These are phyloP conservation scores for Ostrea denselamellosa DNA, from an alignment of 1,140 invertebrate species.

Conservation along the genomic window DNA sequence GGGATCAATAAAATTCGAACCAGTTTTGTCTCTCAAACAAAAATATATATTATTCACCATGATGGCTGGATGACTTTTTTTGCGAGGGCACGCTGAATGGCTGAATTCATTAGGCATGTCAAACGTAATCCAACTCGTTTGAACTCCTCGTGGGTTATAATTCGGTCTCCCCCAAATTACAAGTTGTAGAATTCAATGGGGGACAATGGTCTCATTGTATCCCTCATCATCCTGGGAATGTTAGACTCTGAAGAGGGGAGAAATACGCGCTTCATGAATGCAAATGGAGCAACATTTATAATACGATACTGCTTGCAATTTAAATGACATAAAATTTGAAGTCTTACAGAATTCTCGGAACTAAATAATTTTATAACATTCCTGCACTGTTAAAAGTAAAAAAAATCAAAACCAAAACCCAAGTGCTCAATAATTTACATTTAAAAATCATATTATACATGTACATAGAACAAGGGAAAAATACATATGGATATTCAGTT, in stretches of 20 bases:
- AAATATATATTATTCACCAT: not conserved
- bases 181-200: slow-evolving; percentile 20
- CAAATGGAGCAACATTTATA: not conserved
- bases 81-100: slow-evolving; percentile 8
- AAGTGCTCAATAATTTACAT: not conserved
- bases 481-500: not conserved
- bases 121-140: slow-evolving; percentile 32
- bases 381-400: no score
- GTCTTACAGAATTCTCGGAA: not conserved
- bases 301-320: not conserved
- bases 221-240: not conserved
- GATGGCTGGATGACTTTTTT: slow-evolving; percentile 6
- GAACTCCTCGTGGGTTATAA: slow-evolving; percentile 25
- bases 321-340: not conserved
- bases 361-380: not conserved
- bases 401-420: not conserved
- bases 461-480: not conserved
- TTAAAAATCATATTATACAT: not conserved
- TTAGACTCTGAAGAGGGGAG: not conserved
- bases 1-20: slow-evolving; percentile 18
- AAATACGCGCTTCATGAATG: not conserved
- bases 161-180: slow-evolving; percentile 11
- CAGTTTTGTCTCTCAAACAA: slow-evolving; percentile 19
- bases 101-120: slow-evolving; percentile 1
- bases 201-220: slow-evolving; percentile 12